phyloP scores from a whole-genome alignment of 2,888 invertebrate genomes.

The Sycophila texana region DNA sequence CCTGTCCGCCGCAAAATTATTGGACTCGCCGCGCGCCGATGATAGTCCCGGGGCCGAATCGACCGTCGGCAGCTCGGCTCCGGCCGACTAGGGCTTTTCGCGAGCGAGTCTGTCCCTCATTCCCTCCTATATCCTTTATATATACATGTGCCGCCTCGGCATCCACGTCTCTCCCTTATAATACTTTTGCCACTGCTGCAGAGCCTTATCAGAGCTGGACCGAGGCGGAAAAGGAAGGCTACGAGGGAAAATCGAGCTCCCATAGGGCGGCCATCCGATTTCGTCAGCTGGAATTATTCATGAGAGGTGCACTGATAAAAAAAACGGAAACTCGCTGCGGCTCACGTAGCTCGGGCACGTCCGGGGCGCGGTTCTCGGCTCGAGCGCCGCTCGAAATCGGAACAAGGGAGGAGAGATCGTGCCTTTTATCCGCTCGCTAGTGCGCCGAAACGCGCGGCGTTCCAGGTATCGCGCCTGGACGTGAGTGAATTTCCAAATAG shows the following conservation, averaged over 20 bases:
- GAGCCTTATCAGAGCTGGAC: no score
- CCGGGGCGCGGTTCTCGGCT: constrained; percentile 25
- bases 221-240: no score
- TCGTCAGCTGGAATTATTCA: constrained; percentile 49
- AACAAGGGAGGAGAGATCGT: constrained; percentile 47
- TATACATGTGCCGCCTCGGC: background rate
- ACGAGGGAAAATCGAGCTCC: constrained; percentile 23
- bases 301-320: no score
- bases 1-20: constrained; percentile 68
- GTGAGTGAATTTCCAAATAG: constrained; percentile 47
- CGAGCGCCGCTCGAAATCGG: constrained; percentile 50
- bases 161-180: no score
- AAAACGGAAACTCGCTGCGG: constrained; percentile 48
- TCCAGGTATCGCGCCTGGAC: constrained; percentile 50
- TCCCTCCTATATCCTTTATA: background rate
- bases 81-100: constrained; percentile 62
- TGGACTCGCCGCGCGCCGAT: constrained; percentile 62
- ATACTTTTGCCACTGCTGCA: no score
- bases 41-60: constrained; percentile 59
- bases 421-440: constrained; percentile 15
- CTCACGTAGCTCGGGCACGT: constrained; percentile 49
- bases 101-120: background rate
- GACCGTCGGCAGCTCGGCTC: constrained; percentile 27
- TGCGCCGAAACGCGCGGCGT: constrained; percentile 21
- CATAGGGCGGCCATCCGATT: constrained; percentile 38